These are phyloP conservation scores for Apodemus sylvaticus DNA, from an alignment of 2,113 vertebrate species.

Conservation along the genomic window DNA sequence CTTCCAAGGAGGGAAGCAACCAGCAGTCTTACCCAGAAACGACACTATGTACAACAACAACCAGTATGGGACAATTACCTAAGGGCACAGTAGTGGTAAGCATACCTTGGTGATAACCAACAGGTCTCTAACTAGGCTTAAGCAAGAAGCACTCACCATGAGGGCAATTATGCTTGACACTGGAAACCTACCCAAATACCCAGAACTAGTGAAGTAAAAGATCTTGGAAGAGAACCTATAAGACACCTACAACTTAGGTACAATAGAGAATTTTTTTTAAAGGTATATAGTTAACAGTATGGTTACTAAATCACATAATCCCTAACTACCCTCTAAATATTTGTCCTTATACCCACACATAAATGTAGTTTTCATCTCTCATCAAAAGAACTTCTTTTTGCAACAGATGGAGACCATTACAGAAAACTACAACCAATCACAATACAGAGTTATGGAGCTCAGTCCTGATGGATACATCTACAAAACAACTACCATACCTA, in stretches of 20 bases:
- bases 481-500: not conserved
- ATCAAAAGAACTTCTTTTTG: not conserved
- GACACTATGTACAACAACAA: not conserved
- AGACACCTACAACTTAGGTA: not conserved
- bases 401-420: not conserved
- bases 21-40: not conserved
- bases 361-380: not conserved
- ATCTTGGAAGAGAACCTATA: not conserved
- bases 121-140: not conserved
- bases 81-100: not conserved
- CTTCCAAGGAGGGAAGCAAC: not conserved
- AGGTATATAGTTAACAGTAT: not conserved
- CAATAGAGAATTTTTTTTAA: not conserved
- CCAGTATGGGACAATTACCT: not conserved
- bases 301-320: not conserved
- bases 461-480: not conserved
- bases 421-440: not conserved
- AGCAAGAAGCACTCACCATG: not conserved
- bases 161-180: not conserved
- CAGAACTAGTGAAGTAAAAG: not conserved
- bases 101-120: not conserved
- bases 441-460: not conserved
- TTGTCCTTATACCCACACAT: not conserved
- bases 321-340: not conserved
- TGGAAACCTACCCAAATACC: not conserved